Percentiles rank a stretch among this genome's conserved stretches.
These are phyloP conservation scores for Apamea monoglypha DNA, from an alignment of 2,888 invertebrate species.

Conservation along the genomic window DNA sequence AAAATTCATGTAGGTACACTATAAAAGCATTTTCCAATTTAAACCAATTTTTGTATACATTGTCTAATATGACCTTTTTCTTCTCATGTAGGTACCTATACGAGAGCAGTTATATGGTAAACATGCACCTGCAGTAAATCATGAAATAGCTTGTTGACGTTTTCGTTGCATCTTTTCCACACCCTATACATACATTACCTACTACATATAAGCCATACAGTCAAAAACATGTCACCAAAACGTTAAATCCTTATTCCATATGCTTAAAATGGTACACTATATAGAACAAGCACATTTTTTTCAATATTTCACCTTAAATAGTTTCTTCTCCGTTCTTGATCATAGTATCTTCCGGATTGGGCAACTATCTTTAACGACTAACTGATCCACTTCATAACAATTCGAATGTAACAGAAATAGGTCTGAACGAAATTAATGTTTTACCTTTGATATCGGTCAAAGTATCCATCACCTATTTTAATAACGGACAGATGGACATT, in stretches of 20 bases:
- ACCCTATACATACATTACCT: background rate
- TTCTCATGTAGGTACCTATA: background rate
- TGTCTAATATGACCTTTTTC: background rate
- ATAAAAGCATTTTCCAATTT: no score
- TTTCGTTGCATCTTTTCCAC: background rate
- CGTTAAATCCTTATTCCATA: no score
- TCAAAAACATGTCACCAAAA: no score
- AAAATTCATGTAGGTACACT: no score
- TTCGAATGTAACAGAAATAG: background rate
- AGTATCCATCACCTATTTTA: background rate
- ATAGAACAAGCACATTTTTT: no score
- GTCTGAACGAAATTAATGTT: background rate
- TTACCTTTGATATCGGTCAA: background rate
- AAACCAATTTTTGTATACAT: background rate
- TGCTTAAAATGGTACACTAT: no score
- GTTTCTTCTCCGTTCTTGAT: background rate
- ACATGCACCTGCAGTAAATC: background rate
- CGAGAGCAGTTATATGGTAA: background rate
- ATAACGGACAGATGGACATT: background rate
- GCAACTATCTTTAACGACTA: background rate
- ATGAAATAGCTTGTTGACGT: background rate
- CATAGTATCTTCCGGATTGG: background rate
- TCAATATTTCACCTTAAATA: background rate
- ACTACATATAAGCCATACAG: background rate
- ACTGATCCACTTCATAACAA: background rate